Evolutionary conservation across 2,888 invertebrate genomes (phyloP), one percentile per base, ranked within the genome.

Genomic region (Heteropelma amictum): DNA sequence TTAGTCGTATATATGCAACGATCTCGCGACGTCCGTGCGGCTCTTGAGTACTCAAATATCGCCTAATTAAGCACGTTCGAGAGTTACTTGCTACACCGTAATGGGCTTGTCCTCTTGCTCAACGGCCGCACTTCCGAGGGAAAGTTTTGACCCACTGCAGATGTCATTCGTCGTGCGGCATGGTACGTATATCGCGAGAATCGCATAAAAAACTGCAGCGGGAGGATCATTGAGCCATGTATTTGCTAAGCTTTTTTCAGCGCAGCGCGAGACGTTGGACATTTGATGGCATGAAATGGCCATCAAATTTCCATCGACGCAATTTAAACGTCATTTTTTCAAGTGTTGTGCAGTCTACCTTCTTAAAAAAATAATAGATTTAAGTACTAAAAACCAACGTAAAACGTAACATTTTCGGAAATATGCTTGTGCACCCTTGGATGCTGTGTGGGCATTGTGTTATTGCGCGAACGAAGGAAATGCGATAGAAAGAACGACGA

Each of bases 1-100:
- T 26, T 40, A 40, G 21, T 28, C 56, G 42, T 58, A 14, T 49
- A 17, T 28, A 45, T 47, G 54, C 38, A 40, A 49, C 51, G 56
- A 56, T 67, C 49, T 51, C 23, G 38, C 35, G 21, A 35, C 51
- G 42, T 67, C 51, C 67, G 54, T 58, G 33, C 28, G 12, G 23
- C 49, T 12, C 72, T 72, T 35, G 63, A 64, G 76, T 80, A 78
- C 83, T 84, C 84, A 80, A 83, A 85, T 86, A 86, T 86, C 84
- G 82, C 78, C 84, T 86, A 87, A 87, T 87, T 87, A 85, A 86
- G 83, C 84, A 84, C 82, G 83, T 84, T 86, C 81, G 82, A 81
- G 80, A 84, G 82, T 84, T 85, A 38, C 79, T 75, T 47, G 77
- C 79, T 12, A 28, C 26, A 28, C 67, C 49, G 54, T 74, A 74